Conservation (phyloP, 2,888 invertebrate genomes). For the Smittia aterrima region DNA sequence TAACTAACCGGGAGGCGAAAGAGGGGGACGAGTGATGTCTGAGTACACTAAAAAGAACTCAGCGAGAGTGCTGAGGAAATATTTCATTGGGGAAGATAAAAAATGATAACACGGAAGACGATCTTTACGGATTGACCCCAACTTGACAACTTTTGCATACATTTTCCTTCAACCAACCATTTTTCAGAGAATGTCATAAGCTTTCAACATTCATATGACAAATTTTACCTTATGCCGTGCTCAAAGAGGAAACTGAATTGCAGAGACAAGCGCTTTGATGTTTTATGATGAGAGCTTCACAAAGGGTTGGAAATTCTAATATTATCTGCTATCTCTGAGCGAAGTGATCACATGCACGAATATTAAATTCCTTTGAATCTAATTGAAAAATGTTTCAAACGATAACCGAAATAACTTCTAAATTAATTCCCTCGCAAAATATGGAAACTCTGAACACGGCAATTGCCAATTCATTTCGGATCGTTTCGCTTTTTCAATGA, state of each 20-base stretch:
- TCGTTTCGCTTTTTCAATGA: constrained; percentile 1
- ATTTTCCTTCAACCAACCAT: no score
- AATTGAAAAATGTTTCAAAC: constrained; percentile 6
- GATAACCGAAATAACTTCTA: not conserved
- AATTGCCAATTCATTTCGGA: not conserved
- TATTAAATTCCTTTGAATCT: not conserved
- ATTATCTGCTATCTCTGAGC: not conserved
- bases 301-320: not conserved
- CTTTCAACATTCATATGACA: no score
- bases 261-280: no score
- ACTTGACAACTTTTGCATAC: no score
- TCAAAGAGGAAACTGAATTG: no score
- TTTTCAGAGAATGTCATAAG: no score
- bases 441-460: not conserved
- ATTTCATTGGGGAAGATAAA: no score
- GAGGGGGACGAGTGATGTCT: not conserved
- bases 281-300: not conserved
- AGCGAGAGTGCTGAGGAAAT: not conserved
- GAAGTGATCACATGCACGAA: not conserved
- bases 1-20: constrained; percentile 30
- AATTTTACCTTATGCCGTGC: no score
- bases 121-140: no score
- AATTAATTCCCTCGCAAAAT: not conserved
- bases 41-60: constrained; percentile 16
- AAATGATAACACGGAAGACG: no score